These are phyloP conservation scores for Phylloscopus collybita DNA, from an alignment of 2,797 vertebrate species.

Conservation along the genomic window DNA sequence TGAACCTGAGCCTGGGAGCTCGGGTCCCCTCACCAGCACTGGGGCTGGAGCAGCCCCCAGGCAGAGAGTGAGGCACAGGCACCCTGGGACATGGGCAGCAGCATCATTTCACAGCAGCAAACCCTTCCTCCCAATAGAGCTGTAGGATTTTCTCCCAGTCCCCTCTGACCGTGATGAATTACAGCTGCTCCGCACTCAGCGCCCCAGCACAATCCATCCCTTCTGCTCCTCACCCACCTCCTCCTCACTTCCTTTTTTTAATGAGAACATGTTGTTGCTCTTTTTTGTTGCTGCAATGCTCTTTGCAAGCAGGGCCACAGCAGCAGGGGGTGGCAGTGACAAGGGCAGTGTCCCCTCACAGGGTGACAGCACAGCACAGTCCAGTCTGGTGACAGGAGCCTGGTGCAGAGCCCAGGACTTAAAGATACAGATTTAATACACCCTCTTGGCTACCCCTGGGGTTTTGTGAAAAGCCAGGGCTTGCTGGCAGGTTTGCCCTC, in stretches of 20 bases:
- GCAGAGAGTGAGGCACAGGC: not conserved
- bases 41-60: not conserved
- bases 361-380: not conserved
- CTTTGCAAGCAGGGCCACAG: not conserved
- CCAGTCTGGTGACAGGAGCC: not conserved
- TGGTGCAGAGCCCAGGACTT: fast-evolving
- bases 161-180: not conserved
- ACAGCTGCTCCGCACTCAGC: not conserved
- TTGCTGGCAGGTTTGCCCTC: not conserved
- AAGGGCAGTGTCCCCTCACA: not conserved
- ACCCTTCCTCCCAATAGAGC: not conserved
- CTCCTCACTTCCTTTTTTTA: not conserved
- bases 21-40: not conserved
- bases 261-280: not conserved
- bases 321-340: not conserved
- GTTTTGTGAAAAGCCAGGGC: not conserved
- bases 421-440: not conserved
- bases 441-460: not conserved
- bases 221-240: not conserved
- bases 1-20: not conserved
- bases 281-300: not conserved
- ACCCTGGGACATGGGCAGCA: not conserved
- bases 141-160: not conserved
- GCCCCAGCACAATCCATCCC: constrained; percentile 7
- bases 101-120: not conserved